Evolutionary conservation across 1,140 invertebrate genomes (phyloP), one percentile per base, ranked within the genome.

Genomic region (Adelges cooleyi): DNA sequence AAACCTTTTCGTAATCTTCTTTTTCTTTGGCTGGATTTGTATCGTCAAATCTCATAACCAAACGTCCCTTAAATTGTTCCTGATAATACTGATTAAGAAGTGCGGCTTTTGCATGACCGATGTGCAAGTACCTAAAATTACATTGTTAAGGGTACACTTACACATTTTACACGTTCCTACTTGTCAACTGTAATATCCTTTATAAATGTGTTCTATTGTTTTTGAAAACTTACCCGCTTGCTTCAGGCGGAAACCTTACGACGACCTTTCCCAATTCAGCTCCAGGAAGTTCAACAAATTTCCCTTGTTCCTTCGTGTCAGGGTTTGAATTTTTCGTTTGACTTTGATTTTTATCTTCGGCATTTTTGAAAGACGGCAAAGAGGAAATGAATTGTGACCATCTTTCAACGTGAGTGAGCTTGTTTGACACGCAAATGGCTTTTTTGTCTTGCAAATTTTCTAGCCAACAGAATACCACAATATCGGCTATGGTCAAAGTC

Each of bases 1-100:
- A 33, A 33, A 33, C 83, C 79, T 95, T 84, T 75, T 99, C 97
- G 80, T 96, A 99, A 70, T 98, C 89, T n/a, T 87, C 87, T 73
- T 95, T 93, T 74, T 99, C 97, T 74, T 99, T 99, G 4, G 93
- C 95, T 36, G 97, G 97, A 79, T 99, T 99, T 8, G 97, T 99
- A 73, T 99, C 97, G 80, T 99, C 97, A 78, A 99, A 99, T 70
- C 97, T 81, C 92, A 99, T 95, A 54, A 99, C 92, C 0, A 99
- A 80, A 74, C 90, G 89, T 0, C 97, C 97, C 73, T 98, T 80
- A 75, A 97, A 99, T 15, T 82, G 78, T 72, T 92, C 81, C 67
- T 97, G 90, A 73, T 99, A 99, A 77, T 98, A 91, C 72, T 98
- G 93, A 79, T 99, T 99, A 2, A 99, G 78, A 1, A 99, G 79